Percentiles rank a stretch among this genome's conserved stretches.
These are phyloP conservation scores for Coptotermes formosanus DNA, from an alignment of 1,140 invertebrate species.

Conservation along the genomic window DNA sequence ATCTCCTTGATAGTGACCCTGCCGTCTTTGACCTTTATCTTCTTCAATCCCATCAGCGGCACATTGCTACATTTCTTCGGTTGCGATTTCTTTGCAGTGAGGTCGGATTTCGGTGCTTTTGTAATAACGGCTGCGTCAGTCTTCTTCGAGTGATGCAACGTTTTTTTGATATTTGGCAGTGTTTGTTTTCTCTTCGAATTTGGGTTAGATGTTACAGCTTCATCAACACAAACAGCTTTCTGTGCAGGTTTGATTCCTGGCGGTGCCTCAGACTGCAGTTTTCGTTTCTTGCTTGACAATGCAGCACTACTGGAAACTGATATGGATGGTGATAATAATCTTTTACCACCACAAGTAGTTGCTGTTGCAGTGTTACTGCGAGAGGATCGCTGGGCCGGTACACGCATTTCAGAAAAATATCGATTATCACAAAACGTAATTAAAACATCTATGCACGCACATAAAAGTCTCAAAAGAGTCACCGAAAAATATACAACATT, in stretches of 20 bases:
- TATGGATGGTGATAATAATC: neutral
- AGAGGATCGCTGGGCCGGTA: neutral
- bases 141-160: neutral
- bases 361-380: conserved; percentile 16
- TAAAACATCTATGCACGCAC: too few relatives aligned
- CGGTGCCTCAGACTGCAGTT: neutral
- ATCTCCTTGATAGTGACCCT: neutral
- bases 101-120: neutral
- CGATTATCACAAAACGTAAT: neutral
- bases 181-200: neutral
- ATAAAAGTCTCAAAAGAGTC: neutral
- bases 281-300: conserved; percentile 1
- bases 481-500: neutral
- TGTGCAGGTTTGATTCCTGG: too few relatives aligned
- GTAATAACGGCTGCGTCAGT: neutral
- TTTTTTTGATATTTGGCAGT: conserved; percentile 20
- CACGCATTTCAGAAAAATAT: neutral
- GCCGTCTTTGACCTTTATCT: neutral
- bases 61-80: neutral
- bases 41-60: neutral
- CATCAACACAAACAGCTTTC: neutral
- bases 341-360: conserved; percentile 1
- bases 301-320: neutral
- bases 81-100: neutral
- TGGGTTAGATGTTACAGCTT: neutral